Conservation (phyloP, 2,797 vertebrate genomes). For the Pseudomugil gertrudae region DNA sequence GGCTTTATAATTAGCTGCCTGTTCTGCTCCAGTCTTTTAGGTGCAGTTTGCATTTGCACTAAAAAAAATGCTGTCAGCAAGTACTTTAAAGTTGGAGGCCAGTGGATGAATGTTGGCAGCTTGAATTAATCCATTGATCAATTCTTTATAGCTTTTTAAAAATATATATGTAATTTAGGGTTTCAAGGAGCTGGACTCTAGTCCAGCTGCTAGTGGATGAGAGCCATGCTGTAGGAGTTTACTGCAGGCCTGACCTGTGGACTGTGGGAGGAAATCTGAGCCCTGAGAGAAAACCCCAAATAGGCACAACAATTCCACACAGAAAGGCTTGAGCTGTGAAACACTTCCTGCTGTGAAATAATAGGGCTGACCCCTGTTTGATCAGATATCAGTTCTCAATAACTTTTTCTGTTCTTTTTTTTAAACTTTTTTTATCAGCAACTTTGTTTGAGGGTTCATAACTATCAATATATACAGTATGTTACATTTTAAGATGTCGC, state of each 20-base stretch:
- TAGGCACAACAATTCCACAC: neutral
- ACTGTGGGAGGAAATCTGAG: neutral
- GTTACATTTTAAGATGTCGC: neutral
- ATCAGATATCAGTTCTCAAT: too few species aligned
- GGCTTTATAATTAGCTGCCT: slow-evolving; percentile 49
- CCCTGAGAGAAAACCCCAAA: neutral
- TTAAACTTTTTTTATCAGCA: too few species aligned
- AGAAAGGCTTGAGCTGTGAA: too few species aligned
- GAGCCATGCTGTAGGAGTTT: neutral
- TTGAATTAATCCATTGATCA: neutral
- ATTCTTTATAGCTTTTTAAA: neutral
- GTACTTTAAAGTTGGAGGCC: slow-evolving; percentile 13
- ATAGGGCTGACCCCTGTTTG: too few species aligned
- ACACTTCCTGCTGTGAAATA: too few species aligned
- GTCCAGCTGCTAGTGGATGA: neutral
- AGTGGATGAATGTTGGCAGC: slow-evolving; percentile 18
- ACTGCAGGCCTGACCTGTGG: neutral
- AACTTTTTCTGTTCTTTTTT: too few species aligned
- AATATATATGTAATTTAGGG: neutral
- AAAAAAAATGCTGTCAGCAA: slow-evolving; percentile 26
- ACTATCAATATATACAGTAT: too few species aligned
- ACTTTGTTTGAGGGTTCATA: too few species aligned
- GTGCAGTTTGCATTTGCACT: slow-evolving; percentile 22
- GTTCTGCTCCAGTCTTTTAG: slow-evolving; percentile 27
- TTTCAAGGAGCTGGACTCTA: neutral